phyloP scores from a whole-genome alignment of 2,113 vertebrate species.

The Bostrychus sinensis region DNA sequence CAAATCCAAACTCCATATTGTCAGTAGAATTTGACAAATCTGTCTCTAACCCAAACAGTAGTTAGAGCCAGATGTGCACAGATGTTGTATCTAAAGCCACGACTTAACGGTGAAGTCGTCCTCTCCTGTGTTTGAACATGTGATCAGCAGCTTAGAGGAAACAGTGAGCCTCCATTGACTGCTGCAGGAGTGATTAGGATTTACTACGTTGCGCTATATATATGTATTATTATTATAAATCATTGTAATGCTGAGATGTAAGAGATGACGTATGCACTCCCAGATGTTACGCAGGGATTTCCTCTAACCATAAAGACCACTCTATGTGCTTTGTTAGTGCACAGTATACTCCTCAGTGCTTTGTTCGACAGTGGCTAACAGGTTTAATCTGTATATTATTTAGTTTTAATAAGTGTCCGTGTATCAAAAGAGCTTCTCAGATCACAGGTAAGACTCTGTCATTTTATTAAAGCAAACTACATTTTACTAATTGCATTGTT shows the following conservation, averaged over 20 bases:
- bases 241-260: neutral
- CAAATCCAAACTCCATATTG: slow-evolving; percentile 3
- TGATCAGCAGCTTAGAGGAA: slow-evolving; percentile 6
- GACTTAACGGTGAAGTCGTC: slow-evolving; percentile 14
- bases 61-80: slow-evolving; percentile 8
- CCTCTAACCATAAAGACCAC: neutral
- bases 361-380: too few relatives aligned
- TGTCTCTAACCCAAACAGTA: neutral
- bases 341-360: too few relatives aligned
- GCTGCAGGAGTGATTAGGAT: neutral
- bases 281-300: neutral
- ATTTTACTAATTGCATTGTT: too few relatives aligned
- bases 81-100: neutral
- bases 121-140: neutral
- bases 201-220: neutral
- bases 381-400: too few relatives aligned
- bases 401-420: neutral
- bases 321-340: neutral
- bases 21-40: neutral
- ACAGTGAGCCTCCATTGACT: slow-evolving; percentile 3
- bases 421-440: too few relatives aligned
- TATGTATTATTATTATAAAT: neutral
- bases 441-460: too few relatives aligned
- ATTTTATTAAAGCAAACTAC: too few relatives aligned
- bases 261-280: neutral